These are phyloP conservation scores for Lithophane semibrunnea DNA, from an alignment of 2,888 invertebrate species.

Conservation along the genomic window DNA sequence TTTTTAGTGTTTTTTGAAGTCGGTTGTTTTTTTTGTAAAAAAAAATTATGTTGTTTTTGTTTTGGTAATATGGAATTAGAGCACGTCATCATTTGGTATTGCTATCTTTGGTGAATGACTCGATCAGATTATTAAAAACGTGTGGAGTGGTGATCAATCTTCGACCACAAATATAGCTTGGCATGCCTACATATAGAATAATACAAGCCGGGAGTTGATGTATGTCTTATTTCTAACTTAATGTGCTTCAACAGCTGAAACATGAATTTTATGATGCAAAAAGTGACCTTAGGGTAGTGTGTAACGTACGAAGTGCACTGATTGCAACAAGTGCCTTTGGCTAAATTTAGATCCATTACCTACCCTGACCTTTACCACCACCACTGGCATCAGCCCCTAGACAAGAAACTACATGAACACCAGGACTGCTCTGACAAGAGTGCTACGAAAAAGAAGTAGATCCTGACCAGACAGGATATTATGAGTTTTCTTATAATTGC, in stretches of 20 bases:
- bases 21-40: no score
- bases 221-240: not conserved
- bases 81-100: not conserved
- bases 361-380: no score
- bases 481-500: not conserved
- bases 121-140: not conserved
- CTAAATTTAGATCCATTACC: not conserved
- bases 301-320: not conserved
- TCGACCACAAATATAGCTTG: not conserved
- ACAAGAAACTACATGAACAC: no score
- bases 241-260: not conserved
- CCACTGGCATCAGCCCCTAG: no score
- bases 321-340: not conserved
- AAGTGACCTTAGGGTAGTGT: not conserved
- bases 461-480: not conserved
- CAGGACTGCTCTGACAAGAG: no score
- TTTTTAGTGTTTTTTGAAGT: no score
- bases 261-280: not conserved
- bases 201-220: not conserved
- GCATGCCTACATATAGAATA: not conserved
- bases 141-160: not conserved
- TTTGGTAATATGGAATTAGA: not conserved
- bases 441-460: no score
- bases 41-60: no score
- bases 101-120: not conserved